These are phyloP conservation scores for Spheniscus humboldti DNA, from an alignment of 2,797 vertebrate species.

Conservation along the genomic window DNA sequence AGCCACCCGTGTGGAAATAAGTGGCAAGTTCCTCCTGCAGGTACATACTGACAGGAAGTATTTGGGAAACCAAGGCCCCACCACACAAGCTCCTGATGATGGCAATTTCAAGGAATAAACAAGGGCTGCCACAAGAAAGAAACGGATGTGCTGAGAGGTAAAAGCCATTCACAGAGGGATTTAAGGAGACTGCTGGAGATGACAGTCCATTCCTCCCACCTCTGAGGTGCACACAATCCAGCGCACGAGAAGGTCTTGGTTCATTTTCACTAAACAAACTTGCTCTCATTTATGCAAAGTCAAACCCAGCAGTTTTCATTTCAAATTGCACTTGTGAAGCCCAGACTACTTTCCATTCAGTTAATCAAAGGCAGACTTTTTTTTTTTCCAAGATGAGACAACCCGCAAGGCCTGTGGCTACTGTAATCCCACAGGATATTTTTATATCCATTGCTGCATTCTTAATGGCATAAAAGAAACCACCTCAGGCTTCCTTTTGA, in stretches of 20 bases:
- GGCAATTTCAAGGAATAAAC: background rate
- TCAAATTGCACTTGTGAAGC: slow-evolving; percentile 30
- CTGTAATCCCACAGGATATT: background rate
- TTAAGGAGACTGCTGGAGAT: background rate
- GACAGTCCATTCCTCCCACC: background rate
- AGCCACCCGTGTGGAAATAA: background rate
- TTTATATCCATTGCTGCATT: background rate
- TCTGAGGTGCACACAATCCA: background rate
- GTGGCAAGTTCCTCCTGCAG: background rate
- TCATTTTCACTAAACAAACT: background rate
- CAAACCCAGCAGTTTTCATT: slow-evolving; percentile 2
- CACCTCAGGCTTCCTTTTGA: background rate
- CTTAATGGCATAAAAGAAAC: background rate
- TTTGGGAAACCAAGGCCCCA: background rate
- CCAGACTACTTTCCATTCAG: background rate
- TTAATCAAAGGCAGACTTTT: background rate
- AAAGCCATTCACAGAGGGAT: background rate
- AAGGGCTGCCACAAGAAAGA: background rate
- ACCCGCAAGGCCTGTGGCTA: background rate
- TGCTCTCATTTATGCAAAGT: background rate
- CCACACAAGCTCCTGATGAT: background rate
- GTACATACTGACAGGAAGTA: background rate
- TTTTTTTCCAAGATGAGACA: background rate
- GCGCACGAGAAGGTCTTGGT: background rate
- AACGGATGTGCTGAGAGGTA: background rate